Percentiles rank a stretch among this genome's conserved stretches.
phyloP scores from a whole-genome alignment of 2,888 invertebrate species.

The Pammene fasciana region DNA sequence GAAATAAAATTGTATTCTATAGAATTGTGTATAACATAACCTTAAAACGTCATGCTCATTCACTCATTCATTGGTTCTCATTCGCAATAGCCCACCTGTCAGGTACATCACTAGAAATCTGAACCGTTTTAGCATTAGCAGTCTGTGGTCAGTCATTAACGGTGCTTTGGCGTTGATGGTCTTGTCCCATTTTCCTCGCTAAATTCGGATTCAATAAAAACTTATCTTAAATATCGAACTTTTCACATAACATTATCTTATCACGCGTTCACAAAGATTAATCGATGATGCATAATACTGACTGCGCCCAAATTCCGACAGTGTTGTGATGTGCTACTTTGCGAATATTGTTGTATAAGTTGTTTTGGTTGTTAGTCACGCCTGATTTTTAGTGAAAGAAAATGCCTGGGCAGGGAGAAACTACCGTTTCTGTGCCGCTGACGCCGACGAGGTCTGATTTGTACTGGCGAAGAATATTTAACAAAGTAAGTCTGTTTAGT shows the following conservation, averaged over 20 bases:
- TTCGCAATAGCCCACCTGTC: not conserved
- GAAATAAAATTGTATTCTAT: too few species aligned
- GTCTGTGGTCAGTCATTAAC: conserved; percentile 42
- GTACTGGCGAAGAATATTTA: conserved; percentile 80
- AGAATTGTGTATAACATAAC: too few species aligned
- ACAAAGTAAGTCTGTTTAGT: conserved; percentile 66
- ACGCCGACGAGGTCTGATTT: conserved; percentile 75
- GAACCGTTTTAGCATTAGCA: conserved; percentile 2
- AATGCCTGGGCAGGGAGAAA: conserved; percentile 73
- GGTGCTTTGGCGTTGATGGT: conserved; percentile 42
- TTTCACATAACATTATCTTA: conserved; percentile 60
- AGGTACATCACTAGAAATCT: not conserved
- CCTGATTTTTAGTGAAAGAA: conserved; percentile 54
- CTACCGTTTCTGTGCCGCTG: conserved; percentile 72
- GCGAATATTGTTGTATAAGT: conserved; percentile 46
- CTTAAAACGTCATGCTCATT: not conserved
- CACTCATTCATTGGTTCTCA: conserved; percentile 1
- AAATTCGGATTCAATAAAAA: conserved; percentile 48
- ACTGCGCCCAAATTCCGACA: conserved; percentile 46
- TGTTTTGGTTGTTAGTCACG: conserved; percentile 48
- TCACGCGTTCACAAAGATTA: conserved; percentile 53
- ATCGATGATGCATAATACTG: conserved; percentile 61
- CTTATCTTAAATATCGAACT: conserved; percentile 50
- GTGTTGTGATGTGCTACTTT: conserved; percentile 55
- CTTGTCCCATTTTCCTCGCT: conserved; percentile 43